phyloP scores from a whole-genome alignment of 2,113 vertebrate genomes.

The Gallinago paraguaiae region DNA sequence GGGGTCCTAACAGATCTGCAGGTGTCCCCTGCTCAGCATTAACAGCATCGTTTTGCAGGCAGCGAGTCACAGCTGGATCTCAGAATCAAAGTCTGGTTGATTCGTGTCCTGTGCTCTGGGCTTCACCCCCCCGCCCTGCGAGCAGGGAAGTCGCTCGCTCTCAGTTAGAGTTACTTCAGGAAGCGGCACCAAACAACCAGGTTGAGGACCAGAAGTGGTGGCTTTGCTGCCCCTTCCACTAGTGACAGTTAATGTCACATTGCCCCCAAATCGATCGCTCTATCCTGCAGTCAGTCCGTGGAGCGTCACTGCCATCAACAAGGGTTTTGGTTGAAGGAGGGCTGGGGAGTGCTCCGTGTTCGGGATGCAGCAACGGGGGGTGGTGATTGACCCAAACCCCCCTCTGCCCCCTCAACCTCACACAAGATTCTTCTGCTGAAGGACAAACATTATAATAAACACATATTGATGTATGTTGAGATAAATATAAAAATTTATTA shows the following conservation, averaged over 20 bases:
- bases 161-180: not conserved
- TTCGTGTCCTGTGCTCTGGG: fast-evolving
- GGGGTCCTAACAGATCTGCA: not conserved
- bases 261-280: not conserved
- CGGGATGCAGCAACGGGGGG: not conserved
- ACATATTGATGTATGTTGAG: constrained; percentile 55
- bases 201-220: not conserved
- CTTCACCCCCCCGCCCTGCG: fast-evolving
- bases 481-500: constrained; percentile 54
- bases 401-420: not conserved
- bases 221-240: not conserved
- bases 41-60: not conserved
- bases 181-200: not conserved
- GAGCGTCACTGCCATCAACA: not conserved
- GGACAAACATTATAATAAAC: constrained; percentile 44
- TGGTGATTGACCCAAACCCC: not conserved
- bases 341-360: not conserved
- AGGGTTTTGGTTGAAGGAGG: not conserved
- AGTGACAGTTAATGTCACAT: not conserved
- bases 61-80: not conserved
- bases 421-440: constrained; percentile 23
- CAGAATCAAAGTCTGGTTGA: fast-evolving
- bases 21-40: not conserved
- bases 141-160: not conserved
- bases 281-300: not conserved